Evolutionary conservation across 2,113 vertebrate genomes (phyloP), one percentile per base, ranked within the genome.

Genomic region (Lota lota): DNA sequence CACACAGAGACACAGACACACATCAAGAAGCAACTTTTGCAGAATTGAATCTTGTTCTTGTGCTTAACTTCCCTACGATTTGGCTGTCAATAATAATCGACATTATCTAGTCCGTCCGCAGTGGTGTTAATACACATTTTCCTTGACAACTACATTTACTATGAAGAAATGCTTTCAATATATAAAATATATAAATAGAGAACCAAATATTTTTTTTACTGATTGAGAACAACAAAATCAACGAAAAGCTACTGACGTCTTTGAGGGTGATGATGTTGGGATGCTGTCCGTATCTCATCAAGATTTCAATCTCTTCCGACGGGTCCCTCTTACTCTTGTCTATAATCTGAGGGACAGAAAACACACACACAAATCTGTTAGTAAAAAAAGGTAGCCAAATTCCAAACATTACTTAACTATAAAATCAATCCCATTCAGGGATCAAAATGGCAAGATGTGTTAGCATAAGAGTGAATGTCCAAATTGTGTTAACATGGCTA

Each of bases 221-320:
- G 3, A 33, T 33, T 33, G 28, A 47, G 10, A 47, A 47, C 40
- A 47, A 12, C 40, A 47, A 14, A 47, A 33, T 33, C 28, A 67
- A 50, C 56, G 1, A 66, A 64, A 62, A 64, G 3, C 7, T 61
- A 93, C 97, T 61, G 87, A 99, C 97, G 81, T 99, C 97, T 85
- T 98, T 99, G 72, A 98, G 89, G 61, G 97, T 98, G 80, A 99
- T 97, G 88, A 99, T 97, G 83, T 99, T 99, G 59, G 96, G 97
- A 70, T 99, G 97, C 57, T 98, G 96, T 68, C 95, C 95, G 15
- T 97, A 98, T 78, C 94, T 91, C 96, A 98, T 98, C 69, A 99
- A 90, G 87, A 99, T 98, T 83, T 99, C 97, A 1, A 97, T 98
- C 91, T 99, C 97, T 87, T 99, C 97, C 2, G 97, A 97, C 0